Percentiles rank a stretch among this genome's conserved stretches.
Evolutionary conservation across 2,888 invertebrate genomes (phyloP).

Genomic region (Polietes domitor): DNA sequence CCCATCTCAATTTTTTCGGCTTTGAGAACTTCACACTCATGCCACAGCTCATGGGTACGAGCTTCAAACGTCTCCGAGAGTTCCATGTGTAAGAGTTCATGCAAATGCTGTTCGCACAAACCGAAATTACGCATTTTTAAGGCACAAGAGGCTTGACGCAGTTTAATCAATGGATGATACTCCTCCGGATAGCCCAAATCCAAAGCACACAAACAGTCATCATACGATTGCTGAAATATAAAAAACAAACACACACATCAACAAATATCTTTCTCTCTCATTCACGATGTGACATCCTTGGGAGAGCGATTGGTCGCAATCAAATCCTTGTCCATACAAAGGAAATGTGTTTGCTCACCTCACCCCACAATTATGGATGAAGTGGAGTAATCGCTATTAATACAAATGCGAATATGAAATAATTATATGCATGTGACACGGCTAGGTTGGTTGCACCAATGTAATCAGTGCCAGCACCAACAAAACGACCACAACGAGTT

Average conservation of each 20-base stretch:
- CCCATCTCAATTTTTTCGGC: slow-evolving; percentile 73
- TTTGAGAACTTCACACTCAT: slow-evolving; percentile 73
- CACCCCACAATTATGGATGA: slow-evolving; percentile 23
- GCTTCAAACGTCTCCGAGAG: slow-evolving; percentile 73
- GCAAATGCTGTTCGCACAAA: slow-evolving; percentile 72
- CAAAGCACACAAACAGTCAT: slow-evolving; percentile 72
- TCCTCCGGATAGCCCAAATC: slow-evolving; percentile 73
- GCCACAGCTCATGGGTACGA: slow-evolving; percentile 73
- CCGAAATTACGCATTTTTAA: slow-evolving; percentile 74
- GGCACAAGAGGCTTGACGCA: slow-evolving; percentile 75
- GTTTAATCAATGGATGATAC: slow-evolving; percentile 72
- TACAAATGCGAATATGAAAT: slow-evolving; percentile 46
- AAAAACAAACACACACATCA: not conserved
- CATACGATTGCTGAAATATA: slow-evolving; percentile 71
- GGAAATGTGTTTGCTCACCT: slow-evolving; percentile 48
- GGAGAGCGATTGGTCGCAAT: not conserved
- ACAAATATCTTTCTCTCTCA: not conserved
- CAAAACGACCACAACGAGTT: not conserved
- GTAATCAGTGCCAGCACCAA: not conserved
- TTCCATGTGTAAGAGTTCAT: slow-evolving; percentile 73
- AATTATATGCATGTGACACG: slow-evolving; percentile 58
- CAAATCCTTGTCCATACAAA: slow-evolving; percentile 34
- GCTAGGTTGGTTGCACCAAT: not conserved
- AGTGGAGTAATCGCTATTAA: slow-evolving; percentile 48
- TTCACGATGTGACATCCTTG: not conserved